Conservation (phyloP, 2,888 invertebrate species). For the Ophioninae sp. region DNA sequence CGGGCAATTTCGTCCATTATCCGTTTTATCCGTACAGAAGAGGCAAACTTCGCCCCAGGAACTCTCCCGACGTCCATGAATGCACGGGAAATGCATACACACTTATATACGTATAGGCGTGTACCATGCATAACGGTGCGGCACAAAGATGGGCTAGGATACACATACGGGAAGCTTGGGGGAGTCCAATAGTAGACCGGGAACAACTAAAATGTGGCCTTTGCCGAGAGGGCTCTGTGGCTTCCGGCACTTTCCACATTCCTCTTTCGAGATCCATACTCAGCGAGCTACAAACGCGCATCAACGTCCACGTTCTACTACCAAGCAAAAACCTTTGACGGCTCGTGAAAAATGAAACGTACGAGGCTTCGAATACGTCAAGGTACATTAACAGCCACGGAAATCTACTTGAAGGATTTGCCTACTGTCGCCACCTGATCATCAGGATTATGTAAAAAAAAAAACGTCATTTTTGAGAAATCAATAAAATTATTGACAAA, state of each 20-base stretch:
- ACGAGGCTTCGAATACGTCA: constrained; percentile 50
- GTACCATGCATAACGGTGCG: not conserved
- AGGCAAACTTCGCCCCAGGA: constrained; percentile 61
- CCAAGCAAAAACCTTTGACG: constrained; percentile 54
- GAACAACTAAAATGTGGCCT: constrained; percentile 58
- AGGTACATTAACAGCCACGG: constrained; percentile 50
- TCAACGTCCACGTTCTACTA: not conserved
- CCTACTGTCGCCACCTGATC: not conserved
- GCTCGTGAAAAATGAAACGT: constrained; percentile 50
- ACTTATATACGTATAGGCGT: not conserved
- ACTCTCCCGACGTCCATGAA: constrained; percentile 51
- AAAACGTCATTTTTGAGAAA: too few relatives aligned
- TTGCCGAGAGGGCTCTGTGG: constrained; percentile 52
- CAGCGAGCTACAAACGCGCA: constrained; percentile 27
- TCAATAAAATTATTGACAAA: too few relatives aligned
- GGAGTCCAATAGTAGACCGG: constrained; percentile 32
- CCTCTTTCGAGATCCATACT: constrained; percentile 39
- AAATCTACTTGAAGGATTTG: constrained; percentile 25
- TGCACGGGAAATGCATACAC: constrained; percentile 49
- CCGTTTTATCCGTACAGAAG: constrained; percentile 60
- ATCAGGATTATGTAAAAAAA: too few relatives aligned
- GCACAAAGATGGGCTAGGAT: constrained; percentile 29
- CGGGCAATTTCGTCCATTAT: constrained; percentile 64
- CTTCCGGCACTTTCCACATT: constrained; percentile 61
- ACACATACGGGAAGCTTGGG: constrained; percentile 6